phyloP scores from a whole-genome alignment of 2,888 invertebrate genomes.

The Leucophora obtusa region DNA sequence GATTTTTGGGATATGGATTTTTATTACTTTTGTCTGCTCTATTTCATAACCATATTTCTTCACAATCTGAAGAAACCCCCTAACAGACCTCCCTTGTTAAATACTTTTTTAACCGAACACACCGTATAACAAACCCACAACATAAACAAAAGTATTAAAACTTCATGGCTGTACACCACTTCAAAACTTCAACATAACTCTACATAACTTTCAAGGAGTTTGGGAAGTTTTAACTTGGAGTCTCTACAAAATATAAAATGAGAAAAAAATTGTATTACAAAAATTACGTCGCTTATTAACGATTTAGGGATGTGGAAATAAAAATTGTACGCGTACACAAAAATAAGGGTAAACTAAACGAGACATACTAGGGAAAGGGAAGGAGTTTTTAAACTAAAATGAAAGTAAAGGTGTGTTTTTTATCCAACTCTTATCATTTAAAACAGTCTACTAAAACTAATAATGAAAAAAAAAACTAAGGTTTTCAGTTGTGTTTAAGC shows the following conservation, averaged over 20 bases:
- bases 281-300: slow-evolving; percentile 73
- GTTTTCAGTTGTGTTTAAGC: background rate
- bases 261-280: slow-evolving; percentile 27
- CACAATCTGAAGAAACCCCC: no score
- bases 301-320: slow-evolving; percentile 76
- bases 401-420: background rate
- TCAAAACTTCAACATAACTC: slow-evolving; percentile 44
- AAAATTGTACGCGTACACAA: slow-evolving; percentile 59
- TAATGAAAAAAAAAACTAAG: background rate
- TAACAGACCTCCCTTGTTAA: no score
- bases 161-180: slow-evolving; percentile 32
- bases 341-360: slow-evolving; percentile 1
- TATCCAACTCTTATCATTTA: background rate
- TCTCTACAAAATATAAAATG: slow-evolving; percentile 24
- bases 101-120: background rate
- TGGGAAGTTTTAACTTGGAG: slow-evolving; percentile 13
- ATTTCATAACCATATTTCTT: no score
- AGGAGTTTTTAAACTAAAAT: background rate
- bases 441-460: background rate
- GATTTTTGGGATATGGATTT: no score
- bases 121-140: background rate
- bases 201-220: slow-evolving; percentile 41
- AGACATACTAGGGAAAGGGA: background rate
- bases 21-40: no score
- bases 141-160: slow-evolving; percentile 1